Evolutionary conservation across 2,113 vertebrate species (phyloP).

Genomic region (Lepus timidus): DNA sequence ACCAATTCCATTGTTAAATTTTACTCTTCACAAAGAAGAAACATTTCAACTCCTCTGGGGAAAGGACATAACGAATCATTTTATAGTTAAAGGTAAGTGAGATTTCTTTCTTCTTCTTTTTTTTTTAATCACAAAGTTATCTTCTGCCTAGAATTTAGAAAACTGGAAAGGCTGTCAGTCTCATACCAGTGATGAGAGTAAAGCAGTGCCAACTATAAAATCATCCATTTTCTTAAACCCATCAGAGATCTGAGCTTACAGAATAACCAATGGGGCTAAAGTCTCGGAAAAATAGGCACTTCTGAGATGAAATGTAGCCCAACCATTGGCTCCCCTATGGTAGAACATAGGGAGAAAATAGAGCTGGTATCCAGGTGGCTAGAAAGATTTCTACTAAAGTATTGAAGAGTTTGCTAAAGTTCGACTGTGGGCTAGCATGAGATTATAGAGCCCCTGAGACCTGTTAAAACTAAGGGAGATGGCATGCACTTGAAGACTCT

Average conservation of each 20-base stretch:
- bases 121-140: background rate
- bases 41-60: constrained; percentile 38
- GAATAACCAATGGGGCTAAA: background rate
- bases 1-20: background rate
- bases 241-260: constrained; percentile 5
- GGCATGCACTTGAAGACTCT: background rate
- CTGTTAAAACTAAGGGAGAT: background rate
- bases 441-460: background rate
- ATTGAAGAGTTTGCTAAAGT: constrained; percentile 36
- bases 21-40: constrained; percentile 7
- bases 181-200: background rate
- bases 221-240: background rate
- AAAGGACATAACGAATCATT: background rate
- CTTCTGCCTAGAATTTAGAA: constrained; percentile 13
- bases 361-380: background rate
- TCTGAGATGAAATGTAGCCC: background rate
- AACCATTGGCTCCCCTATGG: background rate
- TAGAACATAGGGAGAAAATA: background rate
- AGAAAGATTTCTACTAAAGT: constrained; percentile 40
- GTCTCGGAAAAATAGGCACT: background rate
- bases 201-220: constrained; percentile 3
- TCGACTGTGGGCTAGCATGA: background rate
- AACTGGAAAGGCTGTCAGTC: background rate
- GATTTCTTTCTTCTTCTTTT: too few species aligned
- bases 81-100: background rate